Evolutionary conservation across 1,140 invertebrate species (phyloP).

Genomic region (Antheraea pernyi): DNA sequence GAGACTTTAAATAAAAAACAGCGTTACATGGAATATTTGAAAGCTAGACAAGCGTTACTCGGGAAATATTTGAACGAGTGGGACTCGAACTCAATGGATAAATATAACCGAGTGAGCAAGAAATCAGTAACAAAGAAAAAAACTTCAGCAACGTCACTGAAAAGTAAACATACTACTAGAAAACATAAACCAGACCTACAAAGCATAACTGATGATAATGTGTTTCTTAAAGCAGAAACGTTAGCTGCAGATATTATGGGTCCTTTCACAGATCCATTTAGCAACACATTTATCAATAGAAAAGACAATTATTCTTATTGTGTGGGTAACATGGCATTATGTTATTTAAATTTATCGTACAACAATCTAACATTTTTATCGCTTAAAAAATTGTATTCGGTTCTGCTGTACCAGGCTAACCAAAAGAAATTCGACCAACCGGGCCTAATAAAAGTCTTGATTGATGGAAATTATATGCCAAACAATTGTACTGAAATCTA

Average conservation of each 20-base stretch:
- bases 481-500: constrained; percentile 28
- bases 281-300: constrained; percentile 12
- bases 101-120: constrained; percentile 26
- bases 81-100: constrained; percentile 24
- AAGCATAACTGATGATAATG: constrained; percentile 20
- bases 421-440: constrained; percentile 22
- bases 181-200: constrained; percentile 23
- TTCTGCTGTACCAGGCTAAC: constrained; percentile 35
- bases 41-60: constrained; percentile 29
- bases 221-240: constrained; percentile 31
- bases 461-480: constrained; percentile 49
- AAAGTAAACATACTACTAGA: constrained; percentile 20
- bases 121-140: constrained; percentile 28
- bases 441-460: constrained; percentile 38
- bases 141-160: constrained; percentile 24
- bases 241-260: constrained; percentile 36
- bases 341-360: constrained; percentile 49
- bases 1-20: constrained; percentile 34
- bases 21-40: constrained; percentile 38
- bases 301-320: constrained; percentile 30
- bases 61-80: constrained; percentile 29
- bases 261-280: constrained; percentile 36
- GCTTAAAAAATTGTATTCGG: constrained; percentile 30
- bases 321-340: constrained; percentile 39
- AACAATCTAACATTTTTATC: constrained; percentile 43